Base-by-base conservation (phyloP, 2,888 invertebrate genomes). In the Tachina fera region DNA sequence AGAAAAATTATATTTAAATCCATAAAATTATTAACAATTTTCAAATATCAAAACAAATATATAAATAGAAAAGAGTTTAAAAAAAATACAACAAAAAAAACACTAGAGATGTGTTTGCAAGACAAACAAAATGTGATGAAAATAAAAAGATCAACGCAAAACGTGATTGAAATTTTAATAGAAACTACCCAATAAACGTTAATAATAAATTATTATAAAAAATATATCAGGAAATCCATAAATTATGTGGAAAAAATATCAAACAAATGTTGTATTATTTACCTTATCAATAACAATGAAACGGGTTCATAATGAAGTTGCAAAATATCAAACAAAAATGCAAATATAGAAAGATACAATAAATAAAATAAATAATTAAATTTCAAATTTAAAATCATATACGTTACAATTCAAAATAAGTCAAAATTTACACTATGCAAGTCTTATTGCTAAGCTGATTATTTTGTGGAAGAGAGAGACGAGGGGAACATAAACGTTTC, bases 121-220 rank as follows among this genome's bases (percentile, higher is more conserved):
- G n/a, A 45, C 58, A 51, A 47, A 71, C 16, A 47, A 16, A 51
- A 41, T n/a, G 9, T 74, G 14, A 8, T n/a, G 14, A 47, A 39
- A n/a, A 43, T n/a, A n/a, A 56, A 72, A 67, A 19, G 13, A n/a
- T 13, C 14, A 22, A 3, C n/a, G 47, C 16, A 81, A 75, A 75
- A 81, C 81, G 81, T 81, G 81, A 75, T 81, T 68, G 51, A 75
- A 68, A 70, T 81, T 75, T 68, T 68, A 68, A 75, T 53, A 61
- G 60, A 53, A 75, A 61, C 53, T 39, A 75, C 53, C 53, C 72
- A 71, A 47, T 63, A 45, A 65, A 71, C 39, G 9, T 56, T 71
- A 63, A 39, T 41, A 72, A 79, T 56, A 65, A 72, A 43, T 22
- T 47, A 56, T 67, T 31, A 56, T 45, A 45, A 56, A 76, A n/a